Evolutionary conservation across 2,113 vertebrate genomes (phyloP).

Genomic region (Notarius lentiginosus): DNA sequence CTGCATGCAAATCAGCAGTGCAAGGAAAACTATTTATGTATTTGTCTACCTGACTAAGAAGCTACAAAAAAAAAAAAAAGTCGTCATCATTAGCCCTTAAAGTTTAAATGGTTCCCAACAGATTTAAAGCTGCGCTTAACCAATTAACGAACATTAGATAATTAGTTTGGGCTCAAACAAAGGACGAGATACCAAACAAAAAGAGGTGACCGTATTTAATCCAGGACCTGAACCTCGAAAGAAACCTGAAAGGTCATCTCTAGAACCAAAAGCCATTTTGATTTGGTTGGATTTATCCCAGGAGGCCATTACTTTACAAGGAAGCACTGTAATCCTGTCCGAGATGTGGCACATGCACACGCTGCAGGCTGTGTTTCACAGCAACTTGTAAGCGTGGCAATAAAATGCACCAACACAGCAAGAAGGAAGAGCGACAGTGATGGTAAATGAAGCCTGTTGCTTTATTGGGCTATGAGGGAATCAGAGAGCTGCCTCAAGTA

Average conservation of each 20-base stretch:
- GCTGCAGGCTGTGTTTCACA: constrained; percentile 40
- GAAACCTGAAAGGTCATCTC: background rate
- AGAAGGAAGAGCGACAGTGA: constrained; percentile 63
- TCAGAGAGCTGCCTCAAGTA: constrained; percentile 66
- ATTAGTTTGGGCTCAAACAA: background rate
- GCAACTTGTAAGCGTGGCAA: constrained; percentile 35
- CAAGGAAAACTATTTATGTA: background rate
- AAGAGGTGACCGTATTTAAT: background rate
- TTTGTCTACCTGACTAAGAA: background rate
- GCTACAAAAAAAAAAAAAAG: too few relatives aligned
- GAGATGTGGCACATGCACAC: constrained; percentile 43
- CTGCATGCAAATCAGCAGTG: background rate
- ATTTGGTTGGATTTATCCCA: constrained; percentile 26
- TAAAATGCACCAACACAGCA: constrained; percentile 74
- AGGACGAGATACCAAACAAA: background rate
- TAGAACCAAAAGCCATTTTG: background rate
- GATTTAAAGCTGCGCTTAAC: background rate
- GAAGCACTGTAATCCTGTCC: constrained; percentile 30
- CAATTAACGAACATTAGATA: background rate
- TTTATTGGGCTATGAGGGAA: constrained; percentile 73
- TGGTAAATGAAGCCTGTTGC: constrained; percentile 71
- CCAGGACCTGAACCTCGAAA: background rate
- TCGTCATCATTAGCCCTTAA: background rate
- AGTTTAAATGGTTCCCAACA: background rate
- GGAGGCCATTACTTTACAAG: constrained; percentile 42